phyloP scores from a whole-genome alignment of 2,797 vertebrate species.

The Sebastes matsubarae region DNA sequence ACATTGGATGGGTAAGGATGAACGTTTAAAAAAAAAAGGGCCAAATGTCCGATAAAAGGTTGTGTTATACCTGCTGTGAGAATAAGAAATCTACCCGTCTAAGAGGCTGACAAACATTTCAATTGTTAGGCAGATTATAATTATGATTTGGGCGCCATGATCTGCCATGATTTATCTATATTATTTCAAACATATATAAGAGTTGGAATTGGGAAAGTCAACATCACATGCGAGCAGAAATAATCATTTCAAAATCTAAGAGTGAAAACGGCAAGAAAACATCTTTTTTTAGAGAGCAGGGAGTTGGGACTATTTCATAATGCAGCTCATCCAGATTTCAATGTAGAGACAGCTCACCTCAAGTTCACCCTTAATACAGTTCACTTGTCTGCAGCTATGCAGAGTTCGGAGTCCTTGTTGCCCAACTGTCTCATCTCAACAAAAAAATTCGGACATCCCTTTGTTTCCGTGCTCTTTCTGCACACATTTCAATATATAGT shows the following conservation, averaged over 20 bases:
- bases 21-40: not conserved
- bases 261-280: not conserved
- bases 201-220: not conserved
- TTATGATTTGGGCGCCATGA: not conserved
- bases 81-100: not conserved
- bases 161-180: not conserved
- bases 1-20: not conserved
- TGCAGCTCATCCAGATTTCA: constrained; percentile 7
- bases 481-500: not conserved
- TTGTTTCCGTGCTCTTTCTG: not conserved
- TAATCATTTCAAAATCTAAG: not conserved
- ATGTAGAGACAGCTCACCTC: constrained; percentile 15
- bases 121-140: not conserved
- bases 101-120: not conserved
- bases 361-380: constrained; percentile 31
- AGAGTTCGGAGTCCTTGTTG: constrained; percentile 27
- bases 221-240: not conserved
- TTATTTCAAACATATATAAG: not conserved
- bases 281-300: not conserved
- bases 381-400: constrained; percentile 23
- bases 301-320: not conserved
- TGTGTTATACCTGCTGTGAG: not conserved
- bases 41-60: not conserved
- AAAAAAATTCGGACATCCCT: not conserved
- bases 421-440: not conserved